Conservation (phyloP, 2,113 vertebrate genomes). For the Prietella phreatophila region DNA sequence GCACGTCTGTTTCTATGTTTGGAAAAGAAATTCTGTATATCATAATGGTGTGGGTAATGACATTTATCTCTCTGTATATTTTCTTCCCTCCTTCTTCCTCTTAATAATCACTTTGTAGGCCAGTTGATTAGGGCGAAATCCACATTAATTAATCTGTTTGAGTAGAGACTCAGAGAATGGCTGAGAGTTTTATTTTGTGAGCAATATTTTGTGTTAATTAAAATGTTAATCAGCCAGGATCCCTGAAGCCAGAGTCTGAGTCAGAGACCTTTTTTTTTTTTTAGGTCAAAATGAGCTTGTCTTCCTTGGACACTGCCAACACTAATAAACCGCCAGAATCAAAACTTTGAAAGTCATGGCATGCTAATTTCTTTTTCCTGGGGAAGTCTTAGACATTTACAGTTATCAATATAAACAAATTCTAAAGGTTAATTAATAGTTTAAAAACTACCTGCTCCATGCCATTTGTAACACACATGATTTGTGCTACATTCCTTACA, state of each 20-base stretch:
- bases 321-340: conserved; percentile 48
- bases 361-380: conserved; percentile 21
- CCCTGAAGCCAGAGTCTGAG: conserved; percentile 57
- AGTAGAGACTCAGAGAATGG: conserved; percentile 65
- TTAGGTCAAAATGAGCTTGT: conserved; percentile 57
- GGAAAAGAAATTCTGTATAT: conserved; percentile 20
- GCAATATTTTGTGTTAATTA: conserved; percentile 72
- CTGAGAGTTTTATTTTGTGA: conserved; percentile 57
- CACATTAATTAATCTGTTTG: conserved; percentile 66
- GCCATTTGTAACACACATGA: not conserved
- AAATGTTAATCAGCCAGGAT: conserved; percentile 73
- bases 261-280: conserved; percentile 47
- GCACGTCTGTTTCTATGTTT: conserved; percentile 13
- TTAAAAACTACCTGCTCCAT: not conserved
- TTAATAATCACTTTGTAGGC: conserved; percentile 51
- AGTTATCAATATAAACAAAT: not conserved
- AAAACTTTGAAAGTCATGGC: conserved; percentile 50
- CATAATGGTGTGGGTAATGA: conserved; percentile 37
- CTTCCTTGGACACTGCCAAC: conserved; percentile 59
- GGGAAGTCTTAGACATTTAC: not conserved
- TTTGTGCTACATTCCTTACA: not conserved
- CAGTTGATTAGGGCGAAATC: conserved; percentile 53
- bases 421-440: conserved; percentile 3
- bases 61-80: conserved; percentile 46
- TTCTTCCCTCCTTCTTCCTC: not conserved